Evolutionary conservation across 1,140 invertebrate species (phyloP), one percentile per base, ranked within the genome.

Genomic region (Drosophila pallidifrons): DNA sequence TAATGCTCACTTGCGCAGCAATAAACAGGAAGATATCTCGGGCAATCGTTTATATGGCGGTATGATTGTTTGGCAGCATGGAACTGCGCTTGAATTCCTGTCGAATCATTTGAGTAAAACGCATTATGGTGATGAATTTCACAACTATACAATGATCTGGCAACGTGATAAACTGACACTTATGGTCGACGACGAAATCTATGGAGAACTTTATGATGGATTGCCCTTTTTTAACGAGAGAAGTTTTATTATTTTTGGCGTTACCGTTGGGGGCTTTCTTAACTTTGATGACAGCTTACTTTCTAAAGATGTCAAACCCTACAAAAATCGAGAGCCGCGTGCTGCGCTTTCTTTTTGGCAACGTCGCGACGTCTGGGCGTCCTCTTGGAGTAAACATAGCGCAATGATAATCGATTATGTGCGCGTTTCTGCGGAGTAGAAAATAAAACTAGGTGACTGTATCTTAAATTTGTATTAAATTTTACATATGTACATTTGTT

Each of bases 141-240:
- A 96, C 75, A 94, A 93, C 60, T 96, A 95, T 64, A 94, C 93
- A 11, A 89, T 96, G 25, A 92, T 94, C 60, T 96, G 96, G 96
- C 94, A 92, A 57, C 93, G 93, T 92, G 93, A 94, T 20, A 89
- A 87, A 38, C 93, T 95, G 51, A 87, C 77, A 0, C 82, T 95
- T n/a, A 80, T 91, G 20, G 94, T 96, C 11, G 95, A 96, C 74
- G 93, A 92, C 3, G 79, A 92, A 5, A 55, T 86, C 41, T 91
- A 90, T 32, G 90, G 85, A 7, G 77, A 82, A 90, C 91, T 20
- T 1, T 74, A 83, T 16, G 64, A 83, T 15, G 77, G 70, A 1
- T 20, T 88, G 28, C 28, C 70, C 0, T 75, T 65, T 28, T 88
- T 88, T 28, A 65, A 81, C 25, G 77, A 89, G 60, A 89, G 79